Percentiles rank a stretch among this genome's conserved stretches.
Conservation (phyloP, 2,113 vertebrate species). For the Tupaia chinensis region DNA sequence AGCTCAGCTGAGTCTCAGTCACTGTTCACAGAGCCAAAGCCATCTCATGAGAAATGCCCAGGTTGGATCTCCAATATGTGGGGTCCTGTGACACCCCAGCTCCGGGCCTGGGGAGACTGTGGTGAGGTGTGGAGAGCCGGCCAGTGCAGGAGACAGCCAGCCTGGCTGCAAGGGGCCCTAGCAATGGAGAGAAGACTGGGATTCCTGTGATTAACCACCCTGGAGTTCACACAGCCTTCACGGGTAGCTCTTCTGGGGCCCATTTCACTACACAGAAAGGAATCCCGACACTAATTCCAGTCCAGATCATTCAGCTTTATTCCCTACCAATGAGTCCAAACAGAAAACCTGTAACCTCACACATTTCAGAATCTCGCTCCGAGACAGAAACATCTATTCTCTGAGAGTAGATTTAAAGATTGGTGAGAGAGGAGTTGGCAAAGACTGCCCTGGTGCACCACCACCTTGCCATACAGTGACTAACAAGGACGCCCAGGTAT, state of each 20-base stretch:
- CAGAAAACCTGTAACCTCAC: neutral
- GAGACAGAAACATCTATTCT: neutral
- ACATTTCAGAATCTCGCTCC: slow-evolving; percentile 45
- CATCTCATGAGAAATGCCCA: neutral
- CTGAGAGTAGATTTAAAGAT: slow-evolving; percentile 30
- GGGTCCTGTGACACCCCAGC: neutral
- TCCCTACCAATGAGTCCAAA: neutral
- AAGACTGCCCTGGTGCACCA: neutral
- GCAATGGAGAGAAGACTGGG: neutral
- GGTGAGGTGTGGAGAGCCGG: rapidly evolving
- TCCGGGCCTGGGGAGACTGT: neutral
- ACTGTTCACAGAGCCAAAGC: neutral
- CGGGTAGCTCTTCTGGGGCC: neutral
- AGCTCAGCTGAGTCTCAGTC: neutral
- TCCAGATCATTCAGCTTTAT: slow-evolving; percentile 29
- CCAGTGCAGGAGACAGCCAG: neutral
- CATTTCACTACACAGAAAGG: neutral
- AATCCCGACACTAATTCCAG: neutral
- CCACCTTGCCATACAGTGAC: neutral
- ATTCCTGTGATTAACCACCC: rapidly evolving
- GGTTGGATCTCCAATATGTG: rapidly evolving
- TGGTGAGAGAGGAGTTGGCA: slow-evolving; percentile 9
- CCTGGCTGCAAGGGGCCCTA: neutral
- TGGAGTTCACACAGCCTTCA: rapidly evolving
- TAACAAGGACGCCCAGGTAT: neutral